phyloP scores from a whole-genome alignment of 2,888 invertebrate genomes.

The Troglohyphantes excavatus region DNA sequence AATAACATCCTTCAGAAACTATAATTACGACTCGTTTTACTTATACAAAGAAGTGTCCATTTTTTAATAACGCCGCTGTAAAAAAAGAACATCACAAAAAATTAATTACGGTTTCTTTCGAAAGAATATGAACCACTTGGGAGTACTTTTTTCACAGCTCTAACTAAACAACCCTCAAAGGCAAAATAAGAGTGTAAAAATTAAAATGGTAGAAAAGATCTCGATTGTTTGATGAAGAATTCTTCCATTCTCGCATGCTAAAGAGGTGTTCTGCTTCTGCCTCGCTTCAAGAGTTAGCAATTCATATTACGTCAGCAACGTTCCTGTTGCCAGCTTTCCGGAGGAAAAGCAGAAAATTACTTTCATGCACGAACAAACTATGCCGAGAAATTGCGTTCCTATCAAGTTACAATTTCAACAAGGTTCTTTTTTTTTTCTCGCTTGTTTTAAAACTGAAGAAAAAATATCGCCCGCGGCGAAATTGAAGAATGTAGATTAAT shows the following conservation, averaged over 20 bases:
- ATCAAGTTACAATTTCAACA: slow-evolving; percentile 58
- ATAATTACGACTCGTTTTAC: too few relatives aligned
- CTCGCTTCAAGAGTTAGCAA: slow-evolving; percentile 38
- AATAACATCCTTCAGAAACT: too few relatives aligned
- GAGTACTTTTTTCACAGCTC: background rate
- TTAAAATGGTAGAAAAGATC: slow-evolving; percentile 47
- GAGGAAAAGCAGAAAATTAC: slow-evolving; percentile 50
- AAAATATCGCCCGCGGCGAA: slow-evolving; percentile 19
- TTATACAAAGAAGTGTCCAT: background rate
- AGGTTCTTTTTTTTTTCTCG: slow-evolving; percentile 6
- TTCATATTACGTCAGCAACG: slow-evolving; percentile 61
- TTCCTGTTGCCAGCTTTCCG: slow-evolving; percentile 10
- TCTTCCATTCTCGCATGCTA: background rate
- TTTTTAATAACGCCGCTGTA: background rate
- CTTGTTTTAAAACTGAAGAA: background rate
- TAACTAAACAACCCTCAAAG: slow-evolving; percentile 4
- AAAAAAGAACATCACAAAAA: background rate
- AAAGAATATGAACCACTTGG: background rate
- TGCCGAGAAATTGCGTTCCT: slow-evolving; percentile 49
- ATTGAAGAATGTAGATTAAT: slow-evolving; percentile 49
- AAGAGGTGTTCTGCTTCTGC: slow-evolving; percentile 16
- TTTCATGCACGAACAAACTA: slow-evolving; percentile 68
- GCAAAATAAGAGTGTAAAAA: background rate
- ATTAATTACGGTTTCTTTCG: slow-evolving; percentile 7
- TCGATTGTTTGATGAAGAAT: slow-evolving; percentile 60